Conservation (phyloP, 2,797 vertebrate genomes). For the Oophaga sylvatica region DNA sequence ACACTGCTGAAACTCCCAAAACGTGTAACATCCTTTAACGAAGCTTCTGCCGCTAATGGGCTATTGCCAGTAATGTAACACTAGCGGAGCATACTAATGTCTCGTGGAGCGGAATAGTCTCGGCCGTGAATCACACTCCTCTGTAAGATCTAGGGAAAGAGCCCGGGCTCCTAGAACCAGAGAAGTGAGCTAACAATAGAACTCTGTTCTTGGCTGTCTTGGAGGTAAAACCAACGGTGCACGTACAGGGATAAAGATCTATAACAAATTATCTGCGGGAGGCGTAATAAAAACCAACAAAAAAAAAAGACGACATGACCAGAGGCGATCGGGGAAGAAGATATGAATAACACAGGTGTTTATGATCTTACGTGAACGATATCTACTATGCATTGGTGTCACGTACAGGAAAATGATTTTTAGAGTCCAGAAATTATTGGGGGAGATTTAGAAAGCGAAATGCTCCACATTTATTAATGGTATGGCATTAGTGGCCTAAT, state of each 20-base stretch:
- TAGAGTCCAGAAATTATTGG: neutral
- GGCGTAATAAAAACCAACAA: neutral
- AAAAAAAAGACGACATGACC: neutral
- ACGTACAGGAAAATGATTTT: neutral
- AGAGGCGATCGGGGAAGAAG: neutral
- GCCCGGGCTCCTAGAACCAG: conserved; percentile 13
- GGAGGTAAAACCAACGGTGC: conserved; percentile 26
- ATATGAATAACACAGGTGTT: neutral
- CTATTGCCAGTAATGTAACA: conserved; percentile 39
- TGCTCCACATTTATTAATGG: neutral
- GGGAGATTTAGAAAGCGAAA: neutral
- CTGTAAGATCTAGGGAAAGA: conserved; percentile 18
- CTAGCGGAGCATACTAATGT: conserved; percentile 41
- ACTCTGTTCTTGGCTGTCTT: conserved; percentile 20
- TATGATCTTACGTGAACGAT: neutral
- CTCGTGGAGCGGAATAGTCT: conserved; percentile 10
- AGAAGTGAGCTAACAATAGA: conserved; percentile 23
- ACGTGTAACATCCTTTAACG: conserved; percentile 22
- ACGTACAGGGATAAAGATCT: conserved; percentile 6
- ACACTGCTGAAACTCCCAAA: neutral
- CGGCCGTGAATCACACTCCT: conserved; percentile 30
- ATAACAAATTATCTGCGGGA: conserved; percentile 4
- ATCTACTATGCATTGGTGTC: neutral
- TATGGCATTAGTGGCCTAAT: no score
- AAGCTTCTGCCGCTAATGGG: conserved; percentile 30